Base-by-base conservation (phyloP, 2,888 invertebrate species). In the Cerceris rybyensis region DNA sequence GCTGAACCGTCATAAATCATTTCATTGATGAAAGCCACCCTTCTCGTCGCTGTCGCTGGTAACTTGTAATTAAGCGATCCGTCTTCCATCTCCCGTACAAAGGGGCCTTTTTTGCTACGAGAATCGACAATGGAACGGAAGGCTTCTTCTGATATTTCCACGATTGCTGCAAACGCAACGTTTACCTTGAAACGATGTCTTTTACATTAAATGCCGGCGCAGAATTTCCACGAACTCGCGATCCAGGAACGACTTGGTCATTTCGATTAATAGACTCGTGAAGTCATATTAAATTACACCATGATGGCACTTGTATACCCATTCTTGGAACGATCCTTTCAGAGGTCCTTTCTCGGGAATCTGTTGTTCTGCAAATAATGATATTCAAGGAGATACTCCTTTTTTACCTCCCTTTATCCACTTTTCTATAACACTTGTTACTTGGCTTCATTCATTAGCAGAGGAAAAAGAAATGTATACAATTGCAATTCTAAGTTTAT, bases 241-340 rank as follows among this genome's bases (percentile, higher is more conserved):
- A 78, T 72, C 61, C 63, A 13, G 64, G 43, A 66, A 61, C 17
- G 63, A 52, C 66, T 65, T 49, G 66, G 54, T 77, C 79, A 77
- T 67, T 73, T 63, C 77, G 70, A 79, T 73, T 77, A 77, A 73
- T 77, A 70, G 70, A 67, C 63, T 50, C 17, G 59, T 69, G 63
- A 73, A 73, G 70, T 77, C 67, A 78, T 72, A 66, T 69, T 73
- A 69, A 74, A 73, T 67, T 39, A 58, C 57, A 41, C 75, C 52
- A 57, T 49, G 57, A 57, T 64, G 54, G 52, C 39, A 43, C 52
- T 17, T 46, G 42, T 13, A 57, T 14, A 55, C 55, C 11, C 9
- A 60, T 64, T 73, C 67, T 28, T 39, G 42, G 66, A 72, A 69
- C n/a, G 9, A 71, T 61, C 13, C 50, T 75, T 39, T 39, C 8